phyloP scores from a whole-genome alignment of 1,140 invertebrate genomes.

The Papilio aristodemus region DNA sequence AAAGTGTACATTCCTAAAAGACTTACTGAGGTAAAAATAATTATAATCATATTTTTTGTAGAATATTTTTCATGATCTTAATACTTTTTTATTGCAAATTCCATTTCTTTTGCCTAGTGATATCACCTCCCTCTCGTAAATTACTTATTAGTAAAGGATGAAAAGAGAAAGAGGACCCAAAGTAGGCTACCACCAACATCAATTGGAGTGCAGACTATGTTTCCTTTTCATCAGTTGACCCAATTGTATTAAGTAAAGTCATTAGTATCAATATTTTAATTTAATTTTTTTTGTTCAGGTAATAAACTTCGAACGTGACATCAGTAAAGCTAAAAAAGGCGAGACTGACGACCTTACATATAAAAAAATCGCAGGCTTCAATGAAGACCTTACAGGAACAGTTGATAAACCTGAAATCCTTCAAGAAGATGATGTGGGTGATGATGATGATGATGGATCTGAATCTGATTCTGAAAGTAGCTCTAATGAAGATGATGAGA shows the following conservation, averaged over 20 bases:
- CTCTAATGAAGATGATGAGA: constrained; percentile 66
- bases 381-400: constrained; percentile 88
- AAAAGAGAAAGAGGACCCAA: no score
- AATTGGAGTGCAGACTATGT: no score
- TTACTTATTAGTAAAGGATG: no score
- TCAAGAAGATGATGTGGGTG: constrained; percentile 75
- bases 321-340: constrained; percentile 88
- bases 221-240: no score
- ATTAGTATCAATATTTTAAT: no score
- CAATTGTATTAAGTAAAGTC: no score
- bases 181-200: no score
- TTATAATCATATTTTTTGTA: no score
- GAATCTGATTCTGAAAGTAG: constrained; percentile 73
- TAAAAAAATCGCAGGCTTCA: constrained; percentile 91
- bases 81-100: background rate
- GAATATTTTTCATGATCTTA: background rate
- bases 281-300: no score
- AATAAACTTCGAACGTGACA: constrained; percentile 94
- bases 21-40: constrained; percentile 88
- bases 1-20: constrained; percentile 96
- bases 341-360: constrained; percentile 88
- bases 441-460: constrained; percentile 64
- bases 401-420: constrained; percentile 82
- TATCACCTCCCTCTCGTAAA: no score
- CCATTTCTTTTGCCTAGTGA: no score